phyloP scores from a whole-genome alignment of 2,797 vertebrate genomes.

The Cottoperca gobio region DNA sequence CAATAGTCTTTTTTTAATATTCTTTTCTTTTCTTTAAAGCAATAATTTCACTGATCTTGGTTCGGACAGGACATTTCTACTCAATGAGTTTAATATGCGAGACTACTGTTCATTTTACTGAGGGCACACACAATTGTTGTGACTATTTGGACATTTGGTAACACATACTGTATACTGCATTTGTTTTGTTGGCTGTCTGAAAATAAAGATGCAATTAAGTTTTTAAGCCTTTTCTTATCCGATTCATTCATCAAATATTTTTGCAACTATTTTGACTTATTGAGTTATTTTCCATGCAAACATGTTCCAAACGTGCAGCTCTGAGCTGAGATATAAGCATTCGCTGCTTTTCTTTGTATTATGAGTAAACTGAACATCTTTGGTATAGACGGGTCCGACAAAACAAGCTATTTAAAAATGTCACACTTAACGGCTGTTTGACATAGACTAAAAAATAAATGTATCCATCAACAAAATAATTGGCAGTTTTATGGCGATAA shows the following conservation, averaged over 20 bases:
- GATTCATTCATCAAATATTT: not conserved
- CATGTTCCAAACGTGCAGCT: not conserved
- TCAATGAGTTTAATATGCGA: slow-evolving; percentile 29
- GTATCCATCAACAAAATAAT: not conserved
- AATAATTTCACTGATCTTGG: slow-evolving; percentile 56
- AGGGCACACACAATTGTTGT: slow-evolving; percentile 25
- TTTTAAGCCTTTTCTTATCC: slow-evolving; percentile 25
- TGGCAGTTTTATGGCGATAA: not conserved
- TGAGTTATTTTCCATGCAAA: not conserved
- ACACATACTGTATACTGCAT: slow-evolving; percentile 55
- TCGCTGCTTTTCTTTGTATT: not conserved
- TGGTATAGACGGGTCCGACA: not conserved
- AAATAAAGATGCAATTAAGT: slow-evolving; percentile 73
- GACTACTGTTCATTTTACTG: slow-evolving; percentile 58
- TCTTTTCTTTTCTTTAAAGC: slow-evolving; percentile 56
- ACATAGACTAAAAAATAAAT: not conserved
- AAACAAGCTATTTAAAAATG: not conserved
- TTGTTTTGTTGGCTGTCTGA: slow-evolving; percentile 66
- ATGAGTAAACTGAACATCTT: not conserved
- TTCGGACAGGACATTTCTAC: slow-evolving; percentile 48
- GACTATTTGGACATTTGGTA: slow-evolving; percentile 46
- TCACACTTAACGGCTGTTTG: not conserved
- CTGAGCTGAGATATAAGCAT: not conserved
- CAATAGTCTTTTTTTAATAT: slow-evolving; percentile 61
- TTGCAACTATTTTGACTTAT: not conserved